Evolutionary conservation across 1,140 invertebrate species (phyloP).

Genomic region (Agrypnia vestita): DNA sequence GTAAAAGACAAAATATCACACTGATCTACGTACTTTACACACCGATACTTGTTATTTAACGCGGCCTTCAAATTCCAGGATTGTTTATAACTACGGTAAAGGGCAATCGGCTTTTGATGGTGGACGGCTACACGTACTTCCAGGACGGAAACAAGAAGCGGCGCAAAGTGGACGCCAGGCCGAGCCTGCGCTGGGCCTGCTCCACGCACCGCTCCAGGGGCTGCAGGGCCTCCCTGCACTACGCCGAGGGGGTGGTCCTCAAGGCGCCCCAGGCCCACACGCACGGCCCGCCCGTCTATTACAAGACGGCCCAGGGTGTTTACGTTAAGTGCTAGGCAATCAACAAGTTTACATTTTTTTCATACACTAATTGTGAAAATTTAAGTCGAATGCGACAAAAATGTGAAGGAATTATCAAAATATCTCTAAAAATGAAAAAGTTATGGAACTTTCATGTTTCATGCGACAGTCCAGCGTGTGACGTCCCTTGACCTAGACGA

Average conservation of each 20-base stretch:
- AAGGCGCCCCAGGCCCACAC: neutral
- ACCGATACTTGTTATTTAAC: too few relatives aligned
- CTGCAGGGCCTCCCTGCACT: neutral
- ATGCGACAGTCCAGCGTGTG: too few relatives aligned
- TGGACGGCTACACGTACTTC: conserved; percentile 13
- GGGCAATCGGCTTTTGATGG: conserved; percentile 9
- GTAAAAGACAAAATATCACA: too few relatives aligned
- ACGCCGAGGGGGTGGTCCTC: neutral
- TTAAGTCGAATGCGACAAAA: too few relatives aligned
- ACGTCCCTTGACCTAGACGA: too few relatives aligned
- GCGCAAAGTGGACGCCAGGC: neutral
- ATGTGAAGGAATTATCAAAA: too few relatives aligned
- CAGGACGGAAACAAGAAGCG: neutral
- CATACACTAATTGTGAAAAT: too few relatives aligned
- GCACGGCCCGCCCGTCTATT: conserved; percentile 15
- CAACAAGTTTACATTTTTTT: neutral
- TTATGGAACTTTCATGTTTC: too few relatives aligned
- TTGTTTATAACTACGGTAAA: neutral
- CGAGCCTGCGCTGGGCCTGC: neutral
- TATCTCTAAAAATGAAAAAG: too few relatives aligned
- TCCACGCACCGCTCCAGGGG: conserved; percentile 22
- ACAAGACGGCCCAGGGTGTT: neutral
- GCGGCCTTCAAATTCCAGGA: neutral
- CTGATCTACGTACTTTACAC: too few relatives aligned
- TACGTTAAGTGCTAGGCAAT: conserved; percentile 22